Percentiles rank a stretch among this genome's conserved stretches.
Conservation (phyloP, 2,113 vertebrate genomes). For the Eulacestoma nigropectus region DNA sequence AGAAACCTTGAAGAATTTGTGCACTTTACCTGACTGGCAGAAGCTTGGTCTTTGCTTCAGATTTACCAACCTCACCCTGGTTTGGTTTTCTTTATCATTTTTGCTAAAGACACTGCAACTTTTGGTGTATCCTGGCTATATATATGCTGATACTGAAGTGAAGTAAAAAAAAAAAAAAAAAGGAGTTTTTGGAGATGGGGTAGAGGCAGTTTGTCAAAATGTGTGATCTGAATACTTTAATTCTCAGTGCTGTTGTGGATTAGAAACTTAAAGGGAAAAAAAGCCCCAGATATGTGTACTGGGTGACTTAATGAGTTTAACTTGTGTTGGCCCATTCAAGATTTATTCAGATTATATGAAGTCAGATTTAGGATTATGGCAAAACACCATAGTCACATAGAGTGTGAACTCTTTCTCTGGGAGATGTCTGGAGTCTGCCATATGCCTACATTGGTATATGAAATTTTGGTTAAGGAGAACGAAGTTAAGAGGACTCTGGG, state of each 20-base stretch:
- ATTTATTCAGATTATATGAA: background rate
- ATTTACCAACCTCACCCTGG: background rate
- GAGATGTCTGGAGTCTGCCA: background rate
- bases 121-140: background rate
- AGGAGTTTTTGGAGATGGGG: background rate
- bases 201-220: background rate
- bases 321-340: background rate
- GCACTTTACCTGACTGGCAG: background rate
- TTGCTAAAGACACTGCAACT: background rate
- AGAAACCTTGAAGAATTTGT: background rate
- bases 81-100: background rate
- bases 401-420: background rate
- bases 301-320: background rate
- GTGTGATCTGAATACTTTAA: background rate
- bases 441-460: fast-evolving
- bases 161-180: background rate
- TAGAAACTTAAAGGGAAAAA: background rate
- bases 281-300: fast-evolving
- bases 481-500: background rate
- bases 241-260: background rate
- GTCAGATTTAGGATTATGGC: background rate
- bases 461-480: background rate
- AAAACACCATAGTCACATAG: background rate
- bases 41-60: background rate
- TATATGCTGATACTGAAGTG: background rate